Conservation (phyloP, 2,113 vertebrate genomes). For the Leptosomus discolor region DNA sequence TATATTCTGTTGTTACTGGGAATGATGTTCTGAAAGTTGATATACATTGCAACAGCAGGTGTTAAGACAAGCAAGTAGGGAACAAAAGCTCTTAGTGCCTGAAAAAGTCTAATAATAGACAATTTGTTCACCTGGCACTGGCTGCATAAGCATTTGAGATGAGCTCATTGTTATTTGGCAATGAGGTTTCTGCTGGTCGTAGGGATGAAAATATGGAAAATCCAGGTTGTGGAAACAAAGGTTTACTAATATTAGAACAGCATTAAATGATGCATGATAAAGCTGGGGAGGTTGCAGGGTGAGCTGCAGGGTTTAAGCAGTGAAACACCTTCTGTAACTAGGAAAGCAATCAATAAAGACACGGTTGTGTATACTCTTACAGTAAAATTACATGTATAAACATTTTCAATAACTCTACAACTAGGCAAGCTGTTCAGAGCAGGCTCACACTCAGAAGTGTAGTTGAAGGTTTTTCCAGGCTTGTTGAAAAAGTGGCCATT, state of each 20-base stretch:
- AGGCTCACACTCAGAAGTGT: not conserved
- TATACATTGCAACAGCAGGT: conserved; percentile 51
- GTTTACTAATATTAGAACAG: conserved; percentile 66
- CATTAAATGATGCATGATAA: conserved; percentile 16
- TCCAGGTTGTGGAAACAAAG: conserved; percentile 63
- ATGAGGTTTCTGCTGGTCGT: conserved; percentile 26
- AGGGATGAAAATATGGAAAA: conserved; percentile 40
- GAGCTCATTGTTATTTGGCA: conserved; percentile 66
- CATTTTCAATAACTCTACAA: conserved; percentile 18
- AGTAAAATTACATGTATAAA: conserved; percentile 20
- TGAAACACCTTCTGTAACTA: not conserved
- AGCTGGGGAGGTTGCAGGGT: not conserved
- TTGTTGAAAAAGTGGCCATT: not conserved
- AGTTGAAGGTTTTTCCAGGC: not conserved
- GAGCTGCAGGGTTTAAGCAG: not conserved
- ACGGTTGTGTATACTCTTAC: not conserved
- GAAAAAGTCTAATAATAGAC: conserved; percentile 69
- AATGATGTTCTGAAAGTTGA: conserved; percentile 54
- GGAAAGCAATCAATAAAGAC: conserved; percentile 6
- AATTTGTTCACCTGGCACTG: conserved; percentile 65
- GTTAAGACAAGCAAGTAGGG: conserved; percentile 52
- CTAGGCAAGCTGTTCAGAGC: conserved; percentile 24
- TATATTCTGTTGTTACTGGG: conserved; percentile 45
- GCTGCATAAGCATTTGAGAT: conserved; percentile 46
- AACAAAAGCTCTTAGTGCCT: conserved; percentile 60